phyloP scores from a whole-genome alignment of 2,888 invertebrate species.

The Spodoptera picta region DNA sequence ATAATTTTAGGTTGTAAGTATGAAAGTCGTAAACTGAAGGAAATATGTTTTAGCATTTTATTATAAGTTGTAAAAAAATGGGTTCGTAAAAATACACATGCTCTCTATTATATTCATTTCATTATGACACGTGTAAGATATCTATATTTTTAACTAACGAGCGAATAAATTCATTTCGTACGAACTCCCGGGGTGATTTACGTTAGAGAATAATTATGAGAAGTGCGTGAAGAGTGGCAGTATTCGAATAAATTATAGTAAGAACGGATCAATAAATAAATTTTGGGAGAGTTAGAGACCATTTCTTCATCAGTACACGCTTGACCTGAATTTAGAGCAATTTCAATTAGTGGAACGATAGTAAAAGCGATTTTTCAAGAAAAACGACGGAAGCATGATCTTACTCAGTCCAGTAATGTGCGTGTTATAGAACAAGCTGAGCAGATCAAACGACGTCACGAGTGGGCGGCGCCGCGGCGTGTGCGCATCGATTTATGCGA shows the following conservation, averaged over 20 bases:
- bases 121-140: conserved; percentile 15
- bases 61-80: background rate
- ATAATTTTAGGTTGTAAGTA: background rate
- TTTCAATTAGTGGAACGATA: conserved; percentile 45
- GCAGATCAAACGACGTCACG: conserved; percentile 46
- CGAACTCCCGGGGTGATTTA: conserved; percentile 18
- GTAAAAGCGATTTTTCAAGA: conserved; percentile 49
- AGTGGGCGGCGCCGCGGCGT: conserved; percentile 48
- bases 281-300: conserved; percentile 20
- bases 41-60: conserved; percentile 21
- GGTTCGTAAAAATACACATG: conserved; percentile 2
- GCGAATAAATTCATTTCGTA: conserved; percentile 22
- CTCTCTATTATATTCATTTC: background rate
- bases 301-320: conserved; percentile 40
- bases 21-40: conserved; percentile 7
- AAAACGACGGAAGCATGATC: conserved; percentile 46
- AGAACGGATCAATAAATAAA: conserved; percentile 45
- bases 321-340: conserved; percentile 37
- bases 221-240: conserved; percentile 22
- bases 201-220: conserved; percentile 14
- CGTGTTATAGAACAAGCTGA: conserved; percentile 42
- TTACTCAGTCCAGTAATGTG: conserved; percentile 34
- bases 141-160: conserved; percentile 21
- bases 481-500: conserved; percentile 41
- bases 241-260: conserved; percentile 36